Evolutionary conservation across 2,888 invertebrate genomes (phyloP).

Genomic region (Maniola hyperantus): DNA sequence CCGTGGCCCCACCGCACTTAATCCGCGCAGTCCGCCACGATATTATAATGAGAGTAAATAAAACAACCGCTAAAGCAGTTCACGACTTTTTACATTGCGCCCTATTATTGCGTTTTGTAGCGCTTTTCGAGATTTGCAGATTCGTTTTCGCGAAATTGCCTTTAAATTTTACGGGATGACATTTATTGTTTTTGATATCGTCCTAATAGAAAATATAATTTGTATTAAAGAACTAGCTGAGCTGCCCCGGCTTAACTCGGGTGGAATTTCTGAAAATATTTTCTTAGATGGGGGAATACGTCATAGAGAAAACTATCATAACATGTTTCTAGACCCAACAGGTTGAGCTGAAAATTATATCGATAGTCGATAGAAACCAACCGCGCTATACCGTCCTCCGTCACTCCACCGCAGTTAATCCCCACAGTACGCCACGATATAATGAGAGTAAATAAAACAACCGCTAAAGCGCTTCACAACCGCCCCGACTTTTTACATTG

Average conservation of each 20-base stretch:
- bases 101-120: slow-evolving; percentile 37
- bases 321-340: too few species aligned
- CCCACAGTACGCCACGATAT: slow-evolving; percentile 39
- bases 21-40: slow-evolving; percentile 38
- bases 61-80: slow-evolving; percentile 42
- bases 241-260: too few species aligned
- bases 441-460: slow-evolving; percentile 46
- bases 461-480: slow-evolving; percentile 41
- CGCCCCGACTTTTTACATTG: slow-evolving; percentile 37
- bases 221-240: too few species aligned
- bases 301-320: too few species aligned
- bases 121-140: slow-evolving; percentile 36
- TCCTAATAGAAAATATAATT: too few species aligned
- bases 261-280: too few species aligned
- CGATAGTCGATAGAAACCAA: background rate
- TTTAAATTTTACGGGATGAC: slow-evolving; percentile 29
- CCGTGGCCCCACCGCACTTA: slow-evolving; percentile 23
- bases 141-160: slow-evolving; percentile 28
- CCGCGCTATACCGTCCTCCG: slow-evolving; percentile 28
- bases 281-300: too few species aligned
- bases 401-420: slow-evolving; percentile 27
- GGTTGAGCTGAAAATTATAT: too few species aligned
- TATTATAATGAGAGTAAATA: slow-evolving; percentile 47
- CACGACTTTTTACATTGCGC: slow-evolving; percentile 38
- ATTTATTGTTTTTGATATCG: slow-evolving; percentile 16